These are phyloP conservation scores for Agrilus mali DNA, from an alignment of 2,888 invertebrate genomes.

Conservation along the genomic window DNA sequence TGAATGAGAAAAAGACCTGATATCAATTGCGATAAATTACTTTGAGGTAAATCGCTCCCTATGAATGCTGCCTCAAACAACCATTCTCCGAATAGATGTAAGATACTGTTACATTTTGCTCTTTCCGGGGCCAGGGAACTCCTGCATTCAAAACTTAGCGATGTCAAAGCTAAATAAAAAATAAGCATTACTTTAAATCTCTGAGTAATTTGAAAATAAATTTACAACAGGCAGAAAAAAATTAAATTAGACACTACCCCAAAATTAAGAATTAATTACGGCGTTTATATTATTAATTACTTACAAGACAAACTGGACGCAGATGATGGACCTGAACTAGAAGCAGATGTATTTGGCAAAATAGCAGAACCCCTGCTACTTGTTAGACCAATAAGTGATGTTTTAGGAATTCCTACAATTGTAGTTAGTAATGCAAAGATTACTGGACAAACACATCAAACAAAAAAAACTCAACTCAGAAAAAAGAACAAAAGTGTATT, in stretches of 20 bases:
- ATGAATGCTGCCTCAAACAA: conserved; percentile 90
- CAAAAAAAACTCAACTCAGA: too few species aligned
- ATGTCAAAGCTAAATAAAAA: conserved; percentile 44
- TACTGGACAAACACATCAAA: too few species aligned
- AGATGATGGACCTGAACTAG: conserved; percentile 59
- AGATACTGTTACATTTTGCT: conserved; percentile 88
- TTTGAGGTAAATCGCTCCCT: conserved; percentile 52
- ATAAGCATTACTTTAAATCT: not conserved
- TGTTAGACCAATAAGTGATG: conserved; percentile 67
- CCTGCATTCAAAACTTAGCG: conserved; percentile 36
- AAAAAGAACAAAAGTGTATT: too few species aligned
- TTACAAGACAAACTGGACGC: conserved; percentile 54
- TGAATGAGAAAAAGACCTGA: not conserved
- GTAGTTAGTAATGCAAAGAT: too few species aligned
- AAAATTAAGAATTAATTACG: not conserved
- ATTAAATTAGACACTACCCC: not conserved
- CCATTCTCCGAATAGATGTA: conserved; percentile 95
- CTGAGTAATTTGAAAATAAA: not conserved
- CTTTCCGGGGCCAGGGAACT: conserved; percentile 57
- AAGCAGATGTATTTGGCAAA: conserved; percentile 49
- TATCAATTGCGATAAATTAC: conserved; percentile 26
- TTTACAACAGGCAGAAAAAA: not conserved
- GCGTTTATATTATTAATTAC: conserved; percentile 16
- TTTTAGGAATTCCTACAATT: conserved; percentile 61
- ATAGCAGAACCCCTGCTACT: conserved; percentile 58